A percentile compares a stretch with the other conserved stretches of the same genome.
Evolutionary conservation across 2,113 vertebrate genomes (phyloP).

Genomic region (Mastomys coucha): DNA sequence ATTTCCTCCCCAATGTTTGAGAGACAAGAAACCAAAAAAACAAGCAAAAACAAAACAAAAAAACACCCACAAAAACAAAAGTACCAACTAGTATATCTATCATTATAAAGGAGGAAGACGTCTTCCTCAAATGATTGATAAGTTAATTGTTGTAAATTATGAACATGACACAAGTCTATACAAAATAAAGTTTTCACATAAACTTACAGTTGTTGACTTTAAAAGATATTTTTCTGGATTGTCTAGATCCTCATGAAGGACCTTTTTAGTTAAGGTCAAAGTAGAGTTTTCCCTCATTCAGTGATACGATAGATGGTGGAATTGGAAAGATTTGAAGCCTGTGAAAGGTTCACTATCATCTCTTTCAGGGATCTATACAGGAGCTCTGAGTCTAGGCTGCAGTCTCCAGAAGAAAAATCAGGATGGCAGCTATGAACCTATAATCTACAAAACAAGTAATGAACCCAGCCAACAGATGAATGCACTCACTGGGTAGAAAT

Average conservation of each 20-base stretch:
- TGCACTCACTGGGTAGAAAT: no score
- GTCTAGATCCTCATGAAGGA: not conserved
- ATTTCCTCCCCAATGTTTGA: not conserved
- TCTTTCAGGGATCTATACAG: rapidly evolving
- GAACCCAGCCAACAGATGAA: rapidly evolving
- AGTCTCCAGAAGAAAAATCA: not conserved
- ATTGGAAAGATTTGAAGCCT: not conserved
- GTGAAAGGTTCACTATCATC: no score
- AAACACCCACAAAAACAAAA: not conserved
- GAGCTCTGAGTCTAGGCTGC: rapidly evolving
- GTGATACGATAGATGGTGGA: not conserved
- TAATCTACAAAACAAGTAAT: rapidly evolving
- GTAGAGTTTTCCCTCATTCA: not conserved
- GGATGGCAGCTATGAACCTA: no score
- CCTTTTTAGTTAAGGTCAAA: not conserved
- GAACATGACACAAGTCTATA: not conserved
- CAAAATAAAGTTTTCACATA: not conserved
- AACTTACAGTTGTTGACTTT: not conserved
- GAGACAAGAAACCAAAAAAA: not conserved
- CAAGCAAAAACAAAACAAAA: no score
- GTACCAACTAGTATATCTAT: not conserved
- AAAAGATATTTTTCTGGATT: not conserved
- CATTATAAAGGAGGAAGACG: not conserved
- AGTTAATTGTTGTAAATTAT: not conserved
- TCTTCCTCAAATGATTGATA: not conserved